Base-by-base conservation (phyloP, 2,888 invertebrate species). In the Eupithecia exiguata region DNA sequence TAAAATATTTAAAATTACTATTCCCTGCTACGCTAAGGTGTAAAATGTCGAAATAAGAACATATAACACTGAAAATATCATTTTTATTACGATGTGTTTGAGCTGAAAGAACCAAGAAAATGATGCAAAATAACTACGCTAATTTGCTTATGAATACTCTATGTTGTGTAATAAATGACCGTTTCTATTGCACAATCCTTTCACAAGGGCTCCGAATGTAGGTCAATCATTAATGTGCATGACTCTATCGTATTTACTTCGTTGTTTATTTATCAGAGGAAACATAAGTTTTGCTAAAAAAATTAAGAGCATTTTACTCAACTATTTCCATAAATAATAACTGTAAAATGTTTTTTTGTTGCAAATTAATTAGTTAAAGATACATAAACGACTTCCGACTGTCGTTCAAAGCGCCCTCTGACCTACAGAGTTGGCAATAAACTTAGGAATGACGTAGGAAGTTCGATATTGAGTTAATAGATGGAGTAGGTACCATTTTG, bases 181-280 rank as follows among this genome's bases (percentile, higher is more conserved):
- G 94, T 94, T 94, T 94, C 92, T 92, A 92, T 94, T 94, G 92
- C 94, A 94, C 94, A 94, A 95, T 94, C 94, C 94, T 94, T 95
- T 95, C 94, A 94, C 94, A 94, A 94, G 94, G 93, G 94, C 94
- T 92, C 84, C 80, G 85, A 94, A 95, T 92, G 92, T 95, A 94
- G 94, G 94, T 94, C 94, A 95, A 91, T 92, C 91, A 92, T 90
- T 91, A 38, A 90, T 86, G 87, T 91, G 88, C 87, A 88, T 87
- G 87, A 88, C 89, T 91, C 86, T 88, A 87, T 86, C 84, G 86
- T 81, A 66, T 82, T 82, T 81, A 12, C 36, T 71, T 43, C n/a
- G 21, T 67, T 69, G 43, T 68, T 69, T 46, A 58, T 70, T 21
- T 6, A 46, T 2, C 14, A 10, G 49, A n/a, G 38, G 30, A 25